Base-by-base conservation (phyloP, 2,797 vertebrate species). In the Karalla daura region DNA sequence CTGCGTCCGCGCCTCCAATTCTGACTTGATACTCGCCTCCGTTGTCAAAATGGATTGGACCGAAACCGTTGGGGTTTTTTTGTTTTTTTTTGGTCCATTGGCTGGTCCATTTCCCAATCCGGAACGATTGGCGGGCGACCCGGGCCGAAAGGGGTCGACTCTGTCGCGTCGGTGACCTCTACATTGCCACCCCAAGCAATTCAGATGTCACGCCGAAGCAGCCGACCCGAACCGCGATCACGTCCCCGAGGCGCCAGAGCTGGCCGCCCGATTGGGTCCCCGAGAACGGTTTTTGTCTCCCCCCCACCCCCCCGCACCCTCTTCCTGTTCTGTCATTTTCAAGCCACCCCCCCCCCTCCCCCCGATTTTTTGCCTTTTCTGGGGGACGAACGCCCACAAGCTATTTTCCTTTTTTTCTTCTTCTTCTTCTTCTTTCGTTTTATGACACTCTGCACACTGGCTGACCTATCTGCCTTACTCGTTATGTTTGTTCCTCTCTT, bases 401-500 rank as follows among this genome's bases (percentile, higher is more conserved):
- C 70, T 85, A 61, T 69, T 75, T 69, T 74, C 58, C 63, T 75
- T 74, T 84, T 59, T 87, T 67, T n/a, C n/a, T n/a, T n/a, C n/a
- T n/a, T n/a, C n/a, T n/a, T n/a, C n/a, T n/a, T n/a, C n/a, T n/a
- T n/a, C n/a, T n/a, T n/a, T n/a, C n/a, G n/a, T n/a, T n/a, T n/a
- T 89, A 72, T 90, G 81, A 88, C 78, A 87, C 89, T 82, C 86
- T 80, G 79, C 86, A 87, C 81, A 89, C 86, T 86, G 88, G 91
- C 89, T 93, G 78, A 88, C 79, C 64, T 89, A 65, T 89, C 85
- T 93, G 84, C 92, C 91, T 93, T 85, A 91, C 86, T 86, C 85
- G 54, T 90, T 89, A 75, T 90, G 85, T 91, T 86, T 91, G 86
- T 91, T 86, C 90, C 92, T 92, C 86, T 89, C 86, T 93, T 91